Evolutionary conservation across 2,888 invertebrate genomes (phyloP).

Genomic region (Phorcus lineatus): DNA sequence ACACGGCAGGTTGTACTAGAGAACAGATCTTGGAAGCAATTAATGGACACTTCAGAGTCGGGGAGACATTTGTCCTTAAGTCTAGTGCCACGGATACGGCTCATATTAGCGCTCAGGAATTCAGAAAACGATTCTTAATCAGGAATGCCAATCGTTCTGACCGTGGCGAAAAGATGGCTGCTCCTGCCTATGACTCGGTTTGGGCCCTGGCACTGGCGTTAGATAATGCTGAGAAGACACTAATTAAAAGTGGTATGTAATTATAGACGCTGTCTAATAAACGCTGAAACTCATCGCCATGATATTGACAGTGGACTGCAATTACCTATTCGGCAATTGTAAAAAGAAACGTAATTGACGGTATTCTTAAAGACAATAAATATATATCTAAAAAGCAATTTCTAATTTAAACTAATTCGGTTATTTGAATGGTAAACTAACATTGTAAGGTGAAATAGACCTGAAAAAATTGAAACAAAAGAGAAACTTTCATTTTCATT

Average conservation of each 20-base stretch:
- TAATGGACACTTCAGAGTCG: constrained; percentile 14
- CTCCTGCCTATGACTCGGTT: constrained; percentile 11
- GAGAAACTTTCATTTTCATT: too few relatives aligned
- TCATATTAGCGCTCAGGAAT: background rate
- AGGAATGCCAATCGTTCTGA: background rate
- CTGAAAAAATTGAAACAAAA: too few relatives aligned
- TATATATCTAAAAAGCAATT: too few relatives aligned
- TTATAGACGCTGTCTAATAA: too few relatives aligned
- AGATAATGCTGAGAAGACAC: background rate
- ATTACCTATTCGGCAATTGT: too few relatives aligned
- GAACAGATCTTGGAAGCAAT: constrained; percentile 1
- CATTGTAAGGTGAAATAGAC: too few relatives aligned
- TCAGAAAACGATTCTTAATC: background rate
- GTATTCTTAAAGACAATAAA: too few relatives aligned
- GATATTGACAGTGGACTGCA: too few relatives aligned
- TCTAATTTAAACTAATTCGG: too few relatives aligned
- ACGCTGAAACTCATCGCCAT: too few relatives aligned
- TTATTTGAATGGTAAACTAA: too few relatives aligned
- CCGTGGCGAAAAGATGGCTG: background rate
- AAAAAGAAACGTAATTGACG: too few relatives aligned
- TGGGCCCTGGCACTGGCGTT: constrained; percentile 14
- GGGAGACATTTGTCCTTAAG: background rate
- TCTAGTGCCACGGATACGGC: background rate
- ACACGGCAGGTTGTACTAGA: background rate
- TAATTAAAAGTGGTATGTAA: background rate